phyloP scores from a whole-genome alignment of 2,797 vertebrate genomes.

The Mastacembelus armatus region DNA sequence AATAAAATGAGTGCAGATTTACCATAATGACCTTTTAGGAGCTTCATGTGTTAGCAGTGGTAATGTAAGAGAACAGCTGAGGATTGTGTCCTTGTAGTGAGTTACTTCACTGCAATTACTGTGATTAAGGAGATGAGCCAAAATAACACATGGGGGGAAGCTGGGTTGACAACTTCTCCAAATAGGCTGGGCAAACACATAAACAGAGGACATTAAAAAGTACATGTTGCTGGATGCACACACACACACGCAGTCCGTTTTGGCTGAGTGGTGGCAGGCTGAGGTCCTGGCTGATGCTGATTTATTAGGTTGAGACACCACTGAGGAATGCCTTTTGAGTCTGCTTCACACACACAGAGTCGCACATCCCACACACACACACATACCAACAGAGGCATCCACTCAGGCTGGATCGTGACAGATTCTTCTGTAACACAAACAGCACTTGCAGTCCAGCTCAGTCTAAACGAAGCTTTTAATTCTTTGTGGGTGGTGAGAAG shows the following conservation, averaged over 20 bases:
- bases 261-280: background rate
- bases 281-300: background rate
- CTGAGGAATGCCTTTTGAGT: background rate
- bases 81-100: background rate
- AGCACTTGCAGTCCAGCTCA: background rate
- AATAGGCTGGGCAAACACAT: background rate
- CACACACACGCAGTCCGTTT: background rate
- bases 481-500: background rate
- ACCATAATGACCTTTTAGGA: no score
- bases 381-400: background rate
- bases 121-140: background rate
- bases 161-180: conserved; percentile 2
- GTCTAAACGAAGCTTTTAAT: background rate
- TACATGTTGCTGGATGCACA: background rate
- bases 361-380: background rate
- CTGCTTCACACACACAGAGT: background rate
- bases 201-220: background rate
- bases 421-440: background rate
- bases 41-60: no score
- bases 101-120: background rate
- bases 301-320: background rate
- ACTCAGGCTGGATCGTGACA: background rate
- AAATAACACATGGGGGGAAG: background rate
- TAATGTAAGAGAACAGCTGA: no score
- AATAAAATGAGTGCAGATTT: no score